Evolutionary conservation across 2,888 invertebrate species (phyloP).

Genomic region (Sthenelais limicola): DNA sequence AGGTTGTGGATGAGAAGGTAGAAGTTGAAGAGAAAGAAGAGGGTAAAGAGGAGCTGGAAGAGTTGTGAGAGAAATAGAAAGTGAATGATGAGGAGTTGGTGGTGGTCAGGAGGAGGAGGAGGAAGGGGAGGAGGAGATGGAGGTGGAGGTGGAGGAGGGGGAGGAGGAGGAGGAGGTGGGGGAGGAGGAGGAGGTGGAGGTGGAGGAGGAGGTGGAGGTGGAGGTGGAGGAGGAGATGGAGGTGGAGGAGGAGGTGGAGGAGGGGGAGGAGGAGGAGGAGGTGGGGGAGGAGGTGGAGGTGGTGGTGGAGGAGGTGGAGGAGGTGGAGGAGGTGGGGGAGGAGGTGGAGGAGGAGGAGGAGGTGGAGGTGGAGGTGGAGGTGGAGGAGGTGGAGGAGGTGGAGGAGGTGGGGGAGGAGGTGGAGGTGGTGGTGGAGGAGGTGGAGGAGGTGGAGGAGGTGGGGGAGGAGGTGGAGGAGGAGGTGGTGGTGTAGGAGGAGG

Average conservation of each 20-base stretch:
- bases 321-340: no score
- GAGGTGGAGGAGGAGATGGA: neutral
- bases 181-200: neutral
- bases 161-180: conserved; percentile 19
- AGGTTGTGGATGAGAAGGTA: neutral
- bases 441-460: no score
- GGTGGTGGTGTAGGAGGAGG: no score
- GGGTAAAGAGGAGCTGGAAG: conserved; percentile 10
- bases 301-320: neutral
- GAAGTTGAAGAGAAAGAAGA: no score
- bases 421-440: no score
- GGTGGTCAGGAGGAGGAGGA: conserved; percentile 49
- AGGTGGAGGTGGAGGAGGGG: conserved; percentile 51
- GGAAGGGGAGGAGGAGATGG: conserved; percentile 53
- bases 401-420: no score
- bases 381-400: neutral
- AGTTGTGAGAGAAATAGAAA: conserved; percentile 14
- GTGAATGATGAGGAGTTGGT: conserved; percentile 35
- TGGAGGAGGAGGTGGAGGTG: neutral
- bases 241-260: neutral
- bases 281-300: no score
- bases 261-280: no score
- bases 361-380: conserved; percentile 31
- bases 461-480: no score
- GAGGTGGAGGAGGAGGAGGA: conserved; percentile 10